Conservation (phyloP, 2,888 invertebrate species). For the Chrysotoxum bicinctum region DNA sequence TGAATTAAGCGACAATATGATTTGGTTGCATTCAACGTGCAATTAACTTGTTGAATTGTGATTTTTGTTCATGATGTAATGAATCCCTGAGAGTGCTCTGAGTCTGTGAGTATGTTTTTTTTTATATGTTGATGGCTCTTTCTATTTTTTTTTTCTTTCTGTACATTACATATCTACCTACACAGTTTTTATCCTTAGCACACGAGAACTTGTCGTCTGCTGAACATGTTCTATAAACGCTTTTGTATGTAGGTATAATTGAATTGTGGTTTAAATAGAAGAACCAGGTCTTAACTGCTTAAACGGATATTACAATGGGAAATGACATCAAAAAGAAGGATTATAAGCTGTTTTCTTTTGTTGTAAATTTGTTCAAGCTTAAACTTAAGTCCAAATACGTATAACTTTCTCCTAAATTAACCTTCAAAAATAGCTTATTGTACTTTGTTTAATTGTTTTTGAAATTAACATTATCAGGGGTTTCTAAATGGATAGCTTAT, state of each 20-base stretch:
- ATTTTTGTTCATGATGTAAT: slow-evolving; percentile 30
- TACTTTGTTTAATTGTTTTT: not conserved
- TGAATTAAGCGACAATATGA: not conserved
- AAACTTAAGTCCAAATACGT: not conserved
- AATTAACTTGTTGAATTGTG: slow-evolving; percentile 65
- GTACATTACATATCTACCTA: too few relatives aligned
- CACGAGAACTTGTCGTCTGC: not conserved
- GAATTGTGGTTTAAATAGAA: not conserved
- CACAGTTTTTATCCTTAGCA: not conserved
- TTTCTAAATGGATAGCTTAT: too few relatives aligned
- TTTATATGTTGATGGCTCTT: not conserved
- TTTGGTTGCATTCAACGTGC: slow-evolving; percentile 29
- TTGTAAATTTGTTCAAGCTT: not conserved
- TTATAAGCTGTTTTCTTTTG: slow-evolving; percentile 1
- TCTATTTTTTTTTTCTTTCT: not conserved
- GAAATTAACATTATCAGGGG: not conserved
- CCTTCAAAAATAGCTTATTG: not conserved
- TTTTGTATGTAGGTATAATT: slow-evolving; percentile 7
- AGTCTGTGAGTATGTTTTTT: not conserved
- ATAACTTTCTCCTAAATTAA: not conserved
- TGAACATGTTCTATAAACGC: not conserved
- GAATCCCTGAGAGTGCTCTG: not conserved
- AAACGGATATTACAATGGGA: not conserved
- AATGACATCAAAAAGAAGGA: not conserved
- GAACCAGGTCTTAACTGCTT: not conserved